phyloP scores from a whole-genome alignment of 2,888 invertebrate genomes.

The Leucophenga montana region DNA sequence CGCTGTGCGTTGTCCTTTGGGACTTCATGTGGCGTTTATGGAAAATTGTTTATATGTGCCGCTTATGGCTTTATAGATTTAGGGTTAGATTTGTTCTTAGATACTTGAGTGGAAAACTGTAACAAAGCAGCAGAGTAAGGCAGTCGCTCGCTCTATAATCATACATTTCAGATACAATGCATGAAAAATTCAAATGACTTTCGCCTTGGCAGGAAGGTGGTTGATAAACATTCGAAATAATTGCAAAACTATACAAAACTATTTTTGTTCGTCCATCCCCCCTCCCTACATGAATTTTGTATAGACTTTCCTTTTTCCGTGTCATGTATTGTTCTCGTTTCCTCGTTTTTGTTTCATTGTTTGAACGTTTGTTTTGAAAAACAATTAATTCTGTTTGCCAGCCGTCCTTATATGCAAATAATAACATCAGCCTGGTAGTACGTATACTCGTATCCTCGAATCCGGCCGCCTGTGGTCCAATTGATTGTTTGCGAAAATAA shows the following conservation, averaged over 20 bases:
- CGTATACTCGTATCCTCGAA: background rate
- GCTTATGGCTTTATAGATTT: conserved; percentile 45
- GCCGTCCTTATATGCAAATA: conserved; percentile 28
- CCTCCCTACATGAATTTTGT: background rate
- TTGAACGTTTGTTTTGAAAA: conserved; percentile 57
- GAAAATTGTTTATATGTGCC: conserved; percentile 31
- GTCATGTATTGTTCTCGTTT: conserved; percentile 30
- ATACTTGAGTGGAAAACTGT: conserved; percentile 18
- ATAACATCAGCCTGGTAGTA: conserved; percentile 21
- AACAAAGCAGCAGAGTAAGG: conserved; percentile 3
- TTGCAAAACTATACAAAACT: conserved; percentile 28
- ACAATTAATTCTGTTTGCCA: conserved; percentile 63
- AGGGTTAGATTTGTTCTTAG: conserved; percentile 52
- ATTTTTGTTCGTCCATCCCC: background rate
- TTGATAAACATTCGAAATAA: conserved; percentile 8
- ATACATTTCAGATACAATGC: background rate
- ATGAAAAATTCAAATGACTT: background rate
- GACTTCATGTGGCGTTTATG: conserved; percentile 51
- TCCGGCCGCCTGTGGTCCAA: conserved; percentile 51
- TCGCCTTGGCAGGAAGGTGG: background rate
- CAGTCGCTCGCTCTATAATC: background rate
- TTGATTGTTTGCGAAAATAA: conserved; percentile 31
- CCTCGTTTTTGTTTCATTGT: conserved; percentile 45
- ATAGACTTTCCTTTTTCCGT: conserved; percentile 6
- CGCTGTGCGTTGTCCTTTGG: conserved; percentile 42